phyloP scores from a whole-genome alignment of 2,888 invertebrate species.

The Oeneis ivallda region DNA sequence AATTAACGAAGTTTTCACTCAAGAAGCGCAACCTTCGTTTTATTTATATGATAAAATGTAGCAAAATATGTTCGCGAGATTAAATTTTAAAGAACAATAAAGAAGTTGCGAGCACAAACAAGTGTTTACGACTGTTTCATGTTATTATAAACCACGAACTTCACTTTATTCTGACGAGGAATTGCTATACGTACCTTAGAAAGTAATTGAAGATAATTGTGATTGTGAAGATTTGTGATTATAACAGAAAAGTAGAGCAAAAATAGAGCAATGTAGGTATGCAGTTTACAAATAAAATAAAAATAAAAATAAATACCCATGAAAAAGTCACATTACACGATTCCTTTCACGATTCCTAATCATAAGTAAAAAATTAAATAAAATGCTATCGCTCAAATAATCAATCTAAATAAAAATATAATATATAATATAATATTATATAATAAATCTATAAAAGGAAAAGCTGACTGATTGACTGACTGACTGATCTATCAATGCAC shows the following conservation, averaged over 20 bases:
- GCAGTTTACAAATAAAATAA: too few relatives aligned
- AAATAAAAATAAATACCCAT: too few relatives aligned
- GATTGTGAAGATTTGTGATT: not conserved
- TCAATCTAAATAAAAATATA: too few relatives aligned
- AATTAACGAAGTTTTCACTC: conserved; percentile 35
- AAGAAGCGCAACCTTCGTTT: conserved; percentile 18
- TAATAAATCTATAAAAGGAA: too few relatives aligned
- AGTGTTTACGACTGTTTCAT: conserved; percentile 21
- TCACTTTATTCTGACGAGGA: conserved; percentile 1
- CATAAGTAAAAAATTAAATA: too few relatives aligned
- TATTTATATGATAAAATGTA: conserved; percentile 23
- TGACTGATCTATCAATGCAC: too few relatives aligned
- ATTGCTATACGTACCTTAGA: not conserved
- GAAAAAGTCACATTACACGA: too few relatives aligned
- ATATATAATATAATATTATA: too few relatives aligned
- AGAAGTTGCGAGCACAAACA: conserved; percentile 22
- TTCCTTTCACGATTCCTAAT: too few relatives aligned
- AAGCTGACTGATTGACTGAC: too few relatives aligned
- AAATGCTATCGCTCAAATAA: too few relatives aligned
- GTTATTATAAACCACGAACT: conserved; percentile 2
- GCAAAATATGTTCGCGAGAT: conserved; percentile 24
- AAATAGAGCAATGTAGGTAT: too few relatives aligned
- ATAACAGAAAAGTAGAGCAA: not conserved
- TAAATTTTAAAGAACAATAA: conserved; percentile 28
- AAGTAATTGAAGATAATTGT: not conserved